These are phyloP conservation scores for Dromococcyx pavoninus DNA, from an alignment of 2,797 vertebrate genomes.

Conservation along the genomic window DNA sequence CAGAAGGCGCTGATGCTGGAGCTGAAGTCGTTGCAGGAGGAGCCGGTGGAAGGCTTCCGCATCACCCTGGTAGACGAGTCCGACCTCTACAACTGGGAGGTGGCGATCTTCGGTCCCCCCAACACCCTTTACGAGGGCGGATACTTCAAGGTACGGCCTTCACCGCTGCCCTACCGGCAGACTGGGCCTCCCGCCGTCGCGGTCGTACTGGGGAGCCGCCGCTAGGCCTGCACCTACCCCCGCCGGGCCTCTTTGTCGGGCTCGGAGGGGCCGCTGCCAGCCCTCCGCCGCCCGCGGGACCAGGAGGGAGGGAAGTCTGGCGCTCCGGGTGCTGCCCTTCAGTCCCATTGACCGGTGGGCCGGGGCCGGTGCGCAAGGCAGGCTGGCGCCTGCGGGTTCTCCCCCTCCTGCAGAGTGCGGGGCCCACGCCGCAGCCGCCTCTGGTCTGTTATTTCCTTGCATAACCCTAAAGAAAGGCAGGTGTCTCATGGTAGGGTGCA, in stretches of 20 bases:
- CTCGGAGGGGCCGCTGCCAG: not conserved
- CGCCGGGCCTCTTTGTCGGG: not conserved
- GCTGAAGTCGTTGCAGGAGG: constrained; percentile 94
- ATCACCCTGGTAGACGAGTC: constrained; percentile 94
- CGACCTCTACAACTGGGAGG: constrained; percentile 97
- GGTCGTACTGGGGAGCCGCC: too few relatives aligned
- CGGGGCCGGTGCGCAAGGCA: too few relatives aligned
- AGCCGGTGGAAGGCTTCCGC: constrained; percentile 94
- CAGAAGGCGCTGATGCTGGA: constrained; percentile 97
- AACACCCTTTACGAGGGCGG: constrained; percentile 94
- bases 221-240: not conserved
- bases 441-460: too few relatives aligned
- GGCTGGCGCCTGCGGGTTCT: too few relatives aligned
- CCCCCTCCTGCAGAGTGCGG: too few relatives aligned
- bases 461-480: not conserved
- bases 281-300: too few relatives aligned
- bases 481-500: not conserved
- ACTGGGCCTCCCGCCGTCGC: too few relatives aligned
- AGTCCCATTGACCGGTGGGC: not conserved
- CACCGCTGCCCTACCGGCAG: too few relatives aligned
- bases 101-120: constrained; percentile 93
- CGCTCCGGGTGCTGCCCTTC: too few relatives aligned
- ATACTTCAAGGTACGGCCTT: constrained; percentile 89
- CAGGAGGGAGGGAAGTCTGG: too few relatives aligned
- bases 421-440: too few relatives aligned